A percentile compares a stretch with the other conserved stretches of the same genome.
Conservation (phyloP, 2,113 vertebrate genomes). For the Lophius piscatorius region DNA sequence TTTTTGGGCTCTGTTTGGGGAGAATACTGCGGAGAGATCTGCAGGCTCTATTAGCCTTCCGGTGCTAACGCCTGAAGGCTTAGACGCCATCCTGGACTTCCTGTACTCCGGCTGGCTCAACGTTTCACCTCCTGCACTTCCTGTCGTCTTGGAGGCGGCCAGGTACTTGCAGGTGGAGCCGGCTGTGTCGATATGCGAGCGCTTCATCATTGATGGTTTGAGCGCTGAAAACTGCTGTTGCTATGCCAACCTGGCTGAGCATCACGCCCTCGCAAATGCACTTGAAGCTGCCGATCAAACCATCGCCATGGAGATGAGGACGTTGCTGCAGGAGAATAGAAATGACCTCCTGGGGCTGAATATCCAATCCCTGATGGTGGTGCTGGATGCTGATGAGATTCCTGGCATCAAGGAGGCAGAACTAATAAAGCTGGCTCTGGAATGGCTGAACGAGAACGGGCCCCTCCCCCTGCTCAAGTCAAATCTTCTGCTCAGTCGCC, state of each 20-base stretch:
- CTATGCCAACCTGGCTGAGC: constrained; percentile 88
- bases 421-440: constrained; percentile 83
- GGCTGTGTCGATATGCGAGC: constrained; percentile 87
- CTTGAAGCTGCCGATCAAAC: constrained; percentile 80
- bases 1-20: constrained; percentile 94
- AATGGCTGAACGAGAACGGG: constrained; percentile 86
- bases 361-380: constrained; percentile 78
- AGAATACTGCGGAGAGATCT: constrained; percentile 85
- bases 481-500: constrained; percentile 82
- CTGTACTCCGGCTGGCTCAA: constrained; percentile 94
- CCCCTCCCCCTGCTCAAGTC: constrained; percentile 78
- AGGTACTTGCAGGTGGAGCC: constrained; percentile 91
- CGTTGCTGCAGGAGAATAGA: constrained; percentile 77
- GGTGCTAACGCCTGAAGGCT: constrained; percentile 82
- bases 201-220: constrained; percentile 86
- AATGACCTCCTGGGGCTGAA: constrained; percentile 85
- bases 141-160: constrained; percentile 88
- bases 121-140: constrained; percentile 84
- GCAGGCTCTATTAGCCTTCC: constrained; percentile 83
- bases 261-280: constrained; percentile 81
- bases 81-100: constrained; percentile 90
- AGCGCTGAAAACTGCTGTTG: constrained; percentile 85
- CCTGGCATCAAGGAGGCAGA: constrained; percentile 82
- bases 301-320: constrained; percentile 80
- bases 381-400: constrained; percentile 84